These are phyloP conservation scores for Heliothis virescens DNA, from an alignment of 1,140 invertebrate species.

Conservation along the genomic window DNA sequence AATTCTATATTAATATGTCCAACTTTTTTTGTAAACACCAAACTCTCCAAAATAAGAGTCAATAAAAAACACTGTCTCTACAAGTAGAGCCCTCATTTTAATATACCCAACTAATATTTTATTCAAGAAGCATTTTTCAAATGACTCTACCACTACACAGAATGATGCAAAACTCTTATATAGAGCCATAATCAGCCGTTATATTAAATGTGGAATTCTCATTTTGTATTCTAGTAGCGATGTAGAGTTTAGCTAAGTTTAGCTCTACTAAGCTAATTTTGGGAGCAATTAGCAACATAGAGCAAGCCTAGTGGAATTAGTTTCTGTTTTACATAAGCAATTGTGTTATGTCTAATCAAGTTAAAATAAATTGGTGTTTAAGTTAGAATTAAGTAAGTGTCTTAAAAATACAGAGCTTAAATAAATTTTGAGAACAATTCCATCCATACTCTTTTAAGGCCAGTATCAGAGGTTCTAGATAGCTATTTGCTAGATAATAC, in stretches of 20 bases:
- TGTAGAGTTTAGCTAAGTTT: conserved; percentile 29
- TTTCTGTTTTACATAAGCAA: conserved; percentile 23
- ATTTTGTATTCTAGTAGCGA: conserved; percentile 27
- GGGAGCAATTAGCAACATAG: conserved; percentile 10
- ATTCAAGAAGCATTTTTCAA: conserved; percentile 12
- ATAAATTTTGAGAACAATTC: too few species aligned
- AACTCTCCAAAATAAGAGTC: background rate
- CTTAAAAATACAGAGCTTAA: too few species aligned
- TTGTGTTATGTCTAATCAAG: background rate
- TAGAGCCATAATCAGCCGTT: conserved; percentile 32
- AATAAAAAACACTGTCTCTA: background rate
- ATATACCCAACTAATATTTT: conserved; percentile 8
- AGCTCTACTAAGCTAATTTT: conserved; percentile 28
- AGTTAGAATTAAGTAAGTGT: too few species aligned
- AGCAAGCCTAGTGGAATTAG: conserved; percentile 21
- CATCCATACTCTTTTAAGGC: too few species aligned
- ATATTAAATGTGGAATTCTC: conserved; percentile 31
- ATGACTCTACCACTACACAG: conserved; percentile 8
- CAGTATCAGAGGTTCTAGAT: too few species aligned
- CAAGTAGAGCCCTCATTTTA: background rate
- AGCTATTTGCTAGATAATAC: too few species aligned
- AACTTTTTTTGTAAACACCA: background rate
- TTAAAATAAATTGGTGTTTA: background rate
- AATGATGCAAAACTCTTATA: conserved; percentile 2
- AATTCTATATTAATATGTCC: background rate